Evolutionary conservation across 2,797 vertebrate genomes (phyloP).

Genomic region (Hydrophis major): DNA sequence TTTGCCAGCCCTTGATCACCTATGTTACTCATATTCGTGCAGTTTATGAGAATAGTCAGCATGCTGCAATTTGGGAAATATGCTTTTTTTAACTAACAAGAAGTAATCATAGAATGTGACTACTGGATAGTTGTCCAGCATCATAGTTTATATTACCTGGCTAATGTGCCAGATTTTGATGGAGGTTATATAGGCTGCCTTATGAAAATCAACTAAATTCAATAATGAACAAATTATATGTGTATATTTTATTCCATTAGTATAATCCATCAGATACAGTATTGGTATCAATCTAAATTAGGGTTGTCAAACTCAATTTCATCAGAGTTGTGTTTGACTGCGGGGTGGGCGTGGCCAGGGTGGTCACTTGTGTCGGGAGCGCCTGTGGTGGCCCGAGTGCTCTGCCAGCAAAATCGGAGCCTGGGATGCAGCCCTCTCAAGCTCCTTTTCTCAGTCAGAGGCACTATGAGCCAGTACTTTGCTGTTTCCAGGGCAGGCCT

Average conservation of each 20-base stretch:
- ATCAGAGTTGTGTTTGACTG: too few relatives aligned
- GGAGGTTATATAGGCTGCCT: neutral
- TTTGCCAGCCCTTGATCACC: neutral
- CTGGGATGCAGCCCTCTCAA: too few relatives aligned
- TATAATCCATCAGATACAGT: neutral
- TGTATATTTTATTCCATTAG: neutral
- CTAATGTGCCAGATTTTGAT: neutral
- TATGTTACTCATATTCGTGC: neutral
- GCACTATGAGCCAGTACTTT: too few relatives aligned
- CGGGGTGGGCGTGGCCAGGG: too few relatives aligned
- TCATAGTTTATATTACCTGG: neutral
- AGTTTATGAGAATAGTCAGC: neutral
- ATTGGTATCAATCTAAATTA: neutral
- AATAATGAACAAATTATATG: neutral
- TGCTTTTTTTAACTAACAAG: neutral
- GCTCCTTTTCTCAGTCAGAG: too few relatives aligned
- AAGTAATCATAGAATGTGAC: neutral
- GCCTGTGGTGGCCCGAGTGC: too few relatives aligned
- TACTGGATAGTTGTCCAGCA: neutral
- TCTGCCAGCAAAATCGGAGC: too few relatives aligned
- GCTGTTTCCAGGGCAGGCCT: too few relatives aligned
- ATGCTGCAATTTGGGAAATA: neutral
- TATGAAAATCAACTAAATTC: neutral
- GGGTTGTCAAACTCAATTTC: too few relatives aligned
- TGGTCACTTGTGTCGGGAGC: too few relatives aligned